These are phyloP conservation scores for Anolis apletophallus DNA, from an alignment of 2,797 vertebrate genomes.

Conservation along the genomic window DNA sequence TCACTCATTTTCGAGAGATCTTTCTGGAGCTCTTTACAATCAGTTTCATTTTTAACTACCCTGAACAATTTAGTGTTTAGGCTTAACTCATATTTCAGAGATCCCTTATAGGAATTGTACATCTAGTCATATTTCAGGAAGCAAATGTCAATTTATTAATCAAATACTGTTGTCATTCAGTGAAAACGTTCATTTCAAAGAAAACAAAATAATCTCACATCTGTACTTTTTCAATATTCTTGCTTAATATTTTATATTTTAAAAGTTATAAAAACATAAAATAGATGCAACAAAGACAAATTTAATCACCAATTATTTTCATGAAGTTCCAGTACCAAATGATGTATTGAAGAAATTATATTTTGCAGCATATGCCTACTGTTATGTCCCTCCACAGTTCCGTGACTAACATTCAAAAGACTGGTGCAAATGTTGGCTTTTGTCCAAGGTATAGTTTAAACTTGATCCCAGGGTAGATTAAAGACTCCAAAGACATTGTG, in stretches of 20 bases:
- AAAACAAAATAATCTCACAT: background rate
- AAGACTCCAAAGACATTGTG: constrained; percentile 53
- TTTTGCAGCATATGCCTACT: background rate
- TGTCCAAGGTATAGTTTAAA: constrained; percentile 46
- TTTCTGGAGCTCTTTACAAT: no score
- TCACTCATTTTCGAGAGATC: no score
- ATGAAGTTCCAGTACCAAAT: constrained; percentile 3
- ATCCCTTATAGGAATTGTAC: constrained; percentile 4
- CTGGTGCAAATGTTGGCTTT: constrained; percentile 33
- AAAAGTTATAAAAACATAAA: background rate
- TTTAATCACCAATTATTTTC: constrained; percentile 11
- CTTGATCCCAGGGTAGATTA: constrained; percentile 55
- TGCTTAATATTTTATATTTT: constrained; percentile 15
- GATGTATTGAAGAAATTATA: background rate
- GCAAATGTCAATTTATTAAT: constrained; percentile 30
- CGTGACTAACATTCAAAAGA: background rate
- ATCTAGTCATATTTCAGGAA: background rate
- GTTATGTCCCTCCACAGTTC: constrained; percentile 30
- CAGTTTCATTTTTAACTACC: no score
- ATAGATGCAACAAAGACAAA: constrained; percentile 27
- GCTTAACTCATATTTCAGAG: background rate
- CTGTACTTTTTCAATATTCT: constrained; percentile 24
- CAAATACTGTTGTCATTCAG: constrained; percentile 23
- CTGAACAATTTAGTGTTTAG: no score
- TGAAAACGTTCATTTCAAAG: constrained; percentile 5